phyloP scores from a whole-genome alignment of 2,113 vertebrate genomes.

The Gasterosteus aculeatus region DNA sequence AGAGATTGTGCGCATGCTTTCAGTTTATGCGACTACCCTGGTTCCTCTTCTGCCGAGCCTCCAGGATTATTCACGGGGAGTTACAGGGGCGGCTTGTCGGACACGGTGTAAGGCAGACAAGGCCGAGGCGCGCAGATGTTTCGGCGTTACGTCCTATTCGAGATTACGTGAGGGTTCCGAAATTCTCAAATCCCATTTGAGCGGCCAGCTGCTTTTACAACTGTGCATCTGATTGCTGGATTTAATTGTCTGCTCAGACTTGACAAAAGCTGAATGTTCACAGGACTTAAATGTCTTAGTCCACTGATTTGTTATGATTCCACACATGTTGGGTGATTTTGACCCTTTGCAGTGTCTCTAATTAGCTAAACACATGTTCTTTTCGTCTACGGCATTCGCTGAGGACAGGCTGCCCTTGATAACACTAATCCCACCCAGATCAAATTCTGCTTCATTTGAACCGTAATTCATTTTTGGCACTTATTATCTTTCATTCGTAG shows the following conservation, averaged over 20 bases:
- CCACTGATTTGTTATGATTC: constrained; percentile 44
- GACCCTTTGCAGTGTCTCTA: constrained; percentile 21
- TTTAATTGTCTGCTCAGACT: constrained; percentile 51
- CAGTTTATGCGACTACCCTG: constrained; percentile 15
- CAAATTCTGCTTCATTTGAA: constrained; percentile 46
- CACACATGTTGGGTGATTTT: constrained; percentile 49
- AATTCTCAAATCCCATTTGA: constrained; percentile 64
- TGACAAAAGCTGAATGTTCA: constrained; percentile 42
- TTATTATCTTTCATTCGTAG: constrained; percentile 23
- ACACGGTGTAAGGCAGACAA: constrained; percentile 47
- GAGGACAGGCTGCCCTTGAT: constrained; percentile 18
- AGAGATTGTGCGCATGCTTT: constrained; percentile 39
- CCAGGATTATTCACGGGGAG: constrained; percentile 62
- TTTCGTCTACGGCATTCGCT: constrained; percentile 15
- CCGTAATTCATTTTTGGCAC: constrained; percentile 42
- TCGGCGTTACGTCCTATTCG: constrained; percentile 53
- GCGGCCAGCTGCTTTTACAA: constrained; percentile 51
- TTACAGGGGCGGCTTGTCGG: constrained; percentile 55
- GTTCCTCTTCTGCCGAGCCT: constrained; percentile 44
- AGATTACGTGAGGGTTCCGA: constrained; percentile 65
- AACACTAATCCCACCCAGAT: constrained; percentile 44
- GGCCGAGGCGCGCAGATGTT: constrained; percentile 64
- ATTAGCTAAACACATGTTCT: constrained; percentile 41
- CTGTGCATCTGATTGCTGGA: constrained; percentile 37
- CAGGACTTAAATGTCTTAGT: constrained; percentile 19